Conservation (phyloP, 2,797 vertebrate genomes). For the Hipposideros larvatus region DNA sequence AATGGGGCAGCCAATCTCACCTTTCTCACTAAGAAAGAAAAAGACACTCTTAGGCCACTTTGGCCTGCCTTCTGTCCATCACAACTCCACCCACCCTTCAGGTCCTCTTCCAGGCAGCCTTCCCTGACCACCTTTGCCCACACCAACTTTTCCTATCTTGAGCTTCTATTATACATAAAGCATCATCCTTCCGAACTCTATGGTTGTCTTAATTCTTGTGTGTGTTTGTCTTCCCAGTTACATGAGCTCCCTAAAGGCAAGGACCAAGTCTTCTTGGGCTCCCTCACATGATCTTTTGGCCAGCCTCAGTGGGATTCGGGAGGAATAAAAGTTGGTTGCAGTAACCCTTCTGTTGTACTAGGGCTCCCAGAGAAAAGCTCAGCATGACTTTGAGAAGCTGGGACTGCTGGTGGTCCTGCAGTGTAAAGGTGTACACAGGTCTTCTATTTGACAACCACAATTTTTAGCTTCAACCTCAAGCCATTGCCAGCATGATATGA, state of each 20-base stretch:
- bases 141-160: not conserved
- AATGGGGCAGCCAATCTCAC: not conserved
- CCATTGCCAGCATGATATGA: not conserved
- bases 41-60: not conserved
- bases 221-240: not conserved
- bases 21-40: not conserved
- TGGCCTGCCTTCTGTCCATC: not conserved
- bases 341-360: not conserved
- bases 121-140: not conserved
- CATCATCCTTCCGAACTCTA: not conserved
- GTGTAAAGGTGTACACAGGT: not conserved
- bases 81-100: not conserved
- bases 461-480: not conserved
- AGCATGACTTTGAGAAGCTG: not conserved
- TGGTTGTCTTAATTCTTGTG: not conserved
- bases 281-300: not conserved
- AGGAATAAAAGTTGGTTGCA: not conserved
- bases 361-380: not conserved
- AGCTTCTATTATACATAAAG: not conserved
- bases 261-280: not conserved
- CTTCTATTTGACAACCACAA: not conserved
- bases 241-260: not conserved
- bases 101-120: slow-evolving; percentile 1
- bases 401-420: not conserved
- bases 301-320: not conserved